These are phyloP conservation scores for Macrostomum lignano DNA, from an alignment of 1,140 invertebrate species.

Conservation along the genomic window DNA sequence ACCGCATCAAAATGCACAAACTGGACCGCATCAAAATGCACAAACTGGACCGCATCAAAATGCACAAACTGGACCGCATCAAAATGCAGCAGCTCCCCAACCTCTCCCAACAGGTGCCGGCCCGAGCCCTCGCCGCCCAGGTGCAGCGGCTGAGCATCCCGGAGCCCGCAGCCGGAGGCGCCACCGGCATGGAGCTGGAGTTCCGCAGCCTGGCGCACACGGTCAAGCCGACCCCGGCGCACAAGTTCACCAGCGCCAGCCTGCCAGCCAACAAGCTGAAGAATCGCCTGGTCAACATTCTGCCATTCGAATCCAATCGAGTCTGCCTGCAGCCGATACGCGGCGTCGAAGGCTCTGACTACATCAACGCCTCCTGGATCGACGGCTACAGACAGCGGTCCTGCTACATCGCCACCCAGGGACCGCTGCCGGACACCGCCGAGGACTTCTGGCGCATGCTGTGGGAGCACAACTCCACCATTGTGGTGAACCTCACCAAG, in stretches of 20 bases:
- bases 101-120: no score
- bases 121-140: no score
- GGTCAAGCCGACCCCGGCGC: no score
- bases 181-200: conserved; percentile 79
- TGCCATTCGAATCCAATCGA: conserved; percentile 65
- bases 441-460: conserved; percentile 98
- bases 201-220: no score
- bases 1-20: no score
- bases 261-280: conserved; percentile 86
- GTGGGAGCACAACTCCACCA: conserved; percentile 97
- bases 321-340: conserved; percentile 67
- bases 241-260: conserved; percentile 39
- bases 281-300: conserved; percentile 77
- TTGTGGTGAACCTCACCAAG: conserved; percentile 93
- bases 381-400: conserved; percentile 34
- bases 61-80: no score
- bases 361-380: conserved; percentile 65
- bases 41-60: no score
- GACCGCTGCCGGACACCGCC: conserved; percentile 67
- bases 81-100: no score
- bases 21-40: no score
- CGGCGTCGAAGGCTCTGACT: conserved; percentile 38
- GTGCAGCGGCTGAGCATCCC: no score
- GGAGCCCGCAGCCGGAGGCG: no score
- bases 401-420: conserved; percentile 61